Evolutionary conservation across 2,797 vertebrate genomes (phyloP).

Genomic region (Liasis olivaceus): DNA sequence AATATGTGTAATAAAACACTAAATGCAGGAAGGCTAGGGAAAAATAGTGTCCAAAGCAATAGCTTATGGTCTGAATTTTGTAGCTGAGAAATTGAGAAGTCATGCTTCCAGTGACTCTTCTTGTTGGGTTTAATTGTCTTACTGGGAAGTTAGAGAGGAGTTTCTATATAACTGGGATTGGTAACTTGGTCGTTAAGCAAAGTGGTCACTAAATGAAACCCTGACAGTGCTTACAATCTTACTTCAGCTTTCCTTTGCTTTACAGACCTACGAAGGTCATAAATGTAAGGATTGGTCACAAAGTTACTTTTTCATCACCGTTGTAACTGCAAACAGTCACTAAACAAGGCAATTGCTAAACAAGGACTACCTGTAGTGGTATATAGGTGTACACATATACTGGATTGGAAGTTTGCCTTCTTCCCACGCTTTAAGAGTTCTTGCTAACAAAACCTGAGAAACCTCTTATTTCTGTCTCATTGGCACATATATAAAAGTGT

Average conservation of each 20-base stretch:
- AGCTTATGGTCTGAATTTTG: constrained; percentile 34
- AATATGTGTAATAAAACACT: constrained; percentile 53
- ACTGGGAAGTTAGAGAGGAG: not conserved
- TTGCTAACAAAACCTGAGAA: not conserved
- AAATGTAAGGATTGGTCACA: not conserved
- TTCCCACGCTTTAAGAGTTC: not conserved
- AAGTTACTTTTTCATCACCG: not conserved
- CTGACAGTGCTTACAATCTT: not conserved
- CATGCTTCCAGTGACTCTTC: not conserved
- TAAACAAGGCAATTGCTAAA: not conserved
- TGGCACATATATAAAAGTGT: not conserved
- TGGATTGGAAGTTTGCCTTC: not conserved
- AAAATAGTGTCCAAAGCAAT: constrained; percentile 35
- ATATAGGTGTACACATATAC: not conserved
- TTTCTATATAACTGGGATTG: not conserved
- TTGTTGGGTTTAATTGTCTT: not conserved
- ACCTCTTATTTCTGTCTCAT: not conserved
- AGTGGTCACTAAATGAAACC: not conserved
- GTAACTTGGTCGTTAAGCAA: not conserved
- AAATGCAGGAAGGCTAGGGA: constrained; percentile 38
- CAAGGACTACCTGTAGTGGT: not conserved
- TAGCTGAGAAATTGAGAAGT: constrained; percentile 39
- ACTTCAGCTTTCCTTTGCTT: not conserved
- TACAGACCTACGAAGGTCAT: not conserved
- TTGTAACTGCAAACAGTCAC: not conserved